Percentiles rank a stretch among this genome's conserved stretches.
These are phyloP conservation scores for Julus scandinavius DNA, from an alignment of 2,888 invertebrate species.

Conservation along the genomic window DNA sequence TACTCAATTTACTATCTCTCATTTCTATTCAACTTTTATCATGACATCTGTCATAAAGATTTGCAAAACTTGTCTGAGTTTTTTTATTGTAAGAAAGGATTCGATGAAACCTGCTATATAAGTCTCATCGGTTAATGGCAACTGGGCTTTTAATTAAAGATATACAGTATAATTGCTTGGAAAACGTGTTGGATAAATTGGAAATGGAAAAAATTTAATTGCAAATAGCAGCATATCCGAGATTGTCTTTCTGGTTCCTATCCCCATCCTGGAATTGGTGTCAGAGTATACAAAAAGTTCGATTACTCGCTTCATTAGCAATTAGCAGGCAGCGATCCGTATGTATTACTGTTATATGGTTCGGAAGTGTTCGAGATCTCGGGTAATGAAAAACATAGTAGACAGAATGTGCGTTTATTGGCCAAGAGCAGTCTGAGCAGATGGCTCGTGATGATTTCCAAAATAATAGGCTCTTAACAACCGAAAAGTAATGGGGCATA, in stretches of 20 bases:
- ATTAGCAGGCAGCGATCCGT: neutral
- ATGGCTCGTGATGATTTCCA: conserved; percentile 3
- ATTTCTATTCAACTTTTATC: too few species aligned
- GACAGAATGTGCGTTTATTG: neutral
- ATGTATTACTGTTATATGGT: neutral
- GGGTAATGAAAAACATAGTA: conserved; percentile 14
- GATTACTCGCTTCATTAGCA: conserved; percentile 22
- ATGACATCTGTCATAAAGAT: too few species aligned
- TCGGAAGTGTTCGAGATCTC: conserved; percentile 3
- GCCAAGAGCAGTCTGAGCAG: neutral
- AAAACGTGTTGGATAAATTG: neutral
- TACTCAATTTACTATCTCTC: too few species aligned
- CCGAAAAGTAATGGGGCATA: neutral
- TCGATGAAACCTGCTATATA: neutral
- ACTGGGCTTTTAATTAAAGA: conserved; percentile 22
- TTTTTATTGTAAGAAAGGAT: neutral
- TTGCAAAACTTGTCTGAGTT: neutral
- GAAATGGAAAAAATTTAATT: neutral
- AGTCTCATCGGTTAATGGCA: neutral
- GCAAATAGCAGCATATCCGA: neutral
- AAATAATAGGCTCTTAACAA: neutral
- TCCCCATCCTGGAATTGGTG: neutral
- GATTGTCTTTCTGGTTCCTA: neutral
- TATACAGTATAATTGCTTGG: neutral
- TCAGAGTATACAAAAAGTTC: neutral